Conservation (phyloP, 2,113 vertebrate genomes). For the Montifringilla adamsi region DNA sequence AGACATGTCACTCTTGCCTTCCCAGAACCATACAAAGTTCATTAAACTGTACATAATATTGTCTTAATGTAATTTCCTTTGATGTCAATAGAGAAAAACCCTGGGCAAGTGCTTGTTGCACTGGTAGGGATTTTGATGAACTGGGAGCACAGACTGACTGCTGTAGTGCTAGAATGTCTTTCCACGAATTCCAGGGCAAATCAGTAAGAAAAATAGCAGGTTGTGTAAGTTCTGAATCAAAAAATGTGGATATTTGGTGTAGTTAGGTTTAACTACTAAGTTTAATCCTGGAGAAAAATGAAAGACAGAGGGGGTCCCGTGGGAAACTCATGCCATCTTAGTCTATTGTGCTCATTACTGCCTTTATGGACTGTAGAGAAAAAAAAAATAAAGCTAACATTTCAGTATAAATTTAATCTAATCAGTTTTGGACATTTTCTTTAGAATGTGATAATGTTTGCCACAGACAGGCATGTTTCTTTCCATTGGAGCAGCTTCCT, state of each 20-base stretch:
- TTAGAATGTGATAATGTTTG: not conserved
- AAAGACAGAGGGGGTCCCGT: not conserved
- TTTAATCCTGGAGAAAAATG: not conserved
- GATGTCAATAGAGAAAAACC: not conserved
- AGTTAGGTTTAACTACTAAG: not conserved
- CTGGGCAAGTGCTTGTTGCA: not conserved
- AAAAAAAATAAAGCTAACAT: not conserved
- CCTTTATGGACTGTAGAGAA: not conserved
- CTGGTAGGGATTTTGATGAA: not conserved
- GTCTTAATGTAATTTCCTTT: slow-evolving; percentile 19
- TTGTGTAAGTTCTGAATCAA: not conserved
- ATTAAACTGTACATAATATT: slow-evolving; percentile 31
- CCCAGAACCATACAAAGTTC: not conserved
- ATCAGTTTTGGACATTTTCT: not conserved
- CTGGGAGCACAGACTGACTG: not conserved
- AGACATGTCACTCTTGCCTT: slow-evolving; percentile 28
- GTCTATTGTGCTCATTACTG: not conserved
- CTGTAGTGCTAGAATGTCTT: not conserved
- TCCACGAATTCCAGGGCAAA: not conserved
- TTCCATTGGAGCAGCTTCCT: not conserved
- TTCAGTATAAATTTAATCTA: not conserved
- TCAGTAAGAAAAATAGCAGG: not conserved
- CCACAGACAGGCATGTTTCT: not conserved
- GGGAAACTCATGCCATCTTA: not conserved
- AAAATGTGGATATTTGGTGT: not conserved